Evolutionary conservation across 2,797 vertebrate genomes (phyloP), one percentile per base, ranked within the genome.

Genomic region (Gephyroberyx darwinii): DNA sequence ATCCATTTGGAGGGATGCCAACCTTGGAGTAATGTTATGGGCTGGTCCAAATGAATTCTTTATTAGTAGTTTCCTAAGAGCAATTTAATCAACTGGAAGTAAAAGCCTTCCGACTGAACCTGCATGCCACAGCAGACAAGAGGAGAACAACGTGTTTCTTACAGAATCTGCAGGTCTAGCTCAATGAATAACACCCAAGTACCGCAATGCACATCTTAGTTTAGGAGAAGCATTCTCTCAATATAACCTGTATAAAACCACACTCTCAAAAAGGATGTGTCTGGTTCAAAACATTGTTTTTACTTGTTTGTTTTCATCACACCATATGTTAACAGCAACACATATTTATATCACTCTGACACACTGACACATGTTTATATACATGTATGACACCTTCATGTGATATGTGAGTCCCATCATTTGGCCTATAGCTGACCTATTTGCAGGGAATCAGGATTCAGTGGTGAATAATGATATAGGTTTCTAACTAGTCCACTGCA

Each of bases 11-110:
- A 63, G 8, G 7, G 56, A 52, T 8, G 62, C 81, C 71, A 84
- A 61, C 17, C 55, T 5, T 8, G 39, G 19, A 68, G 48, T 66
- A 52, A 52, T 48, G 66, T 65, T 75, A 68, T 33, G 48, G 63
- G 54, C 53, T 30, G 62, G 33, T 69, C 50, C 52, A 59, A 75
- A 84, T 82, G 51, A 80, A 74, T 81, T 77, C 69, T 63, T 85
- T 82, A 80, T 77, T 69, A 79, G 70, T 59, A 50, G 60, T 76
- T 83, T 65, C 35, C 58, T 74, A 64, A 63, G 59, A 83, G 81
- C 78, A 81, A 79, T 86, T 80, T 79, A 80, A 83, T 82, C 74
- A 83, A 55, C 75, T 31, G 57, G 72, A 68, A 82, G 51, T 81
- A 74, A 85, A 81, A 64, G 69, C 56, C 65, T 31, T 55, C 75